Evolutionary conservation across 2,888 invertebrate genomes (phyloP), one percentile per base, ranked within the genome.

Genomic region (Palloptera scutellata): DNA sequence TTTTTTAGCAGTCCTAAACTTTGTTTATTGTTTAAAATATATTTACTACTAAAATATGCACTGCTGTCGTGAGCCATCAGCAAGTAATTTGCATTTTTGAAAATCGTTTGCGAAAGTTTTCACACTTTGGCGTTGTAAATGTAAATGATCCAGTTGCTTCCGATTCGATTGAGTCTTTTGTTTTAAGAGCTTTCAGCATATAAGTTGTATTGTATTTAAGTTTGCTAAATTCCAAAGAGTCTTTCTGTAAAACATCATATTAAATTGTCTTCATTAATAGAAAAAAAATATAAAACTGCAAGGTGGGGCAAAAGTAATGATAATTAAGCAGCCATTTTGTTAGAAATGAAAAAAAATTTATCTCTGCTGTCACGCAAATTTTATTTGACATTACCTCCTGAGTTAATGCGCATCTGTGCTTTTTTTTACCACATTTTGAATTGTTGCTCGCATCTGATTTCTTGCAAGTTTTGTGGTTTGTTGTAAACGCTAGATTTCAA

Each of bases 71-170:
- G 30, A n/a, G 30, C 2, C 30, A 30, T 71, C 69, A 76, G 74
- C 84, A 84, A 69, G 77, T 78, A 72, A 84, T 78, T 72, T 77
- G 78, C 73, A 82, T 78, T 78, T 83, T 83, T 62, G 83, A 80
- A 77, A 82, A 82, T 64, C 79, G 78, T 73, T 78, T 81, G 40
- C 77, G 79, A 73, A 83, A 81, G 62, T 76, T 81, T 69, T 83
- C 83, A 72, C 84, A 85, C 64, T 80, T 79, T 53, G 84, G 84
- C 58, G 84, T 84, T 42, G 77, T 81, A 70, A 84, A 84, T 59
- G 75, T 74, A 54, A 78, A 80, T 9, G 74, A 69, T 60, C 73
- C 76, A 61, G 73, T 60, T 6, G 74, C 69, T 19, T 75, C 13
- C 19, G 58, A 54, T 9, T 30, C 57, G 30, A 15, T 17, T n/a